Evolutionary conservation across 2,797 vertebrate genomes (phyloP).

Genomic region (Phaenicophaeus curvirostris): DNA sequence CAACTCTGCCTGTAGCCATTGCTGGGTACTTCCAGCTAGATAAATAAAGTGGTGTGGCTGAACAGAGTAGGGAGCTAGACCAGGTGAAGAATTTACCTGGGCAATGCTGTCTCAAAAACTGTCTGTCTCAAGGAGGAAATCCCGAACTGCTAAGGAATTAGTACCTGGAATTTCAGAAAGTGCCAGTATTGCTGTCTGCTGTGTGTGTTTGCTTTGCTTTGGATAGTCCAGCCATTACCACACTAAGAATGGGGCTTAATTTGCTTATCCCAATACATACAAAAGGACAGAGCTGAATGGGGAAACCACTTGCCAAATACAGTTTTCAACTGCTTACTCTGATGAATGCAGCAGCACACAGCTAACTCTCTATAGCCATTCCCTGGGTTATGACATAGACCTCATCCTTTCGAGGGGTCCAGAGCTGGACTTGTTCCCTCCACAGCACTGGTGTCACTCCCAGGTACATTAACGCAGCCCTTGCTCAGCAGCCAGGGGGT

Average conservation of each 20-base stretch:
- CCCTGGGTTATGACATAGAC: not conserved
- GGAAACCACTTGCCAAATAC: constrained; percentile 20
- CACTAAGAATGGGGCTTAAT: constrained; percentile 25
- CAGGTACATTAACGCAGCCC: accelerated
- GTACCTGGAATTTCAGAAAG: not conserved
- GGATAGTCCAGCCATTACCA: not conserved
- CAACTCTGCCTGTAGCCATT: not conserved
- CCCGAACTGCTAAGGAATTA: not conserved
- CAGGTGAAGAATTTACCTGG: not conserved
- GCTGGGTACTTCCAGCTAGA: not conserved
- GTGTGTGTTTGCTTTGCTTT: constrained; percentile 25
- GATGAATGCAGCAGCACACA: not conserved
- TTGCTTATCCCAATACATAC: constrained; percentile 28
- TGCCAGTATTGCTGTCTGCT: not conserved
- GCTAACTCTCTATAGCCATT: not conserved
- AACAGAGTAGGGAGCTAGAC: not conserved
- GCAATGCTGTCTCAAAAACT: not conserved
- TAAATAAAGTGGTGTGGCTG: not conserved
- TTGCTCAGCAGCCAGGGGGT: not conserved
- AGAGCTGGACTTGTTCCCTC: not conserved
- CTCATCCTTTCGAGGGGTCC: not conserved
- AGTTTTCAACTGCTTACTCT: not conserved
- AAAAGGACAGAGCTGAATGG: constrained; percentile 1
- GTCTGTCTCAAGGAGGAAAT: not conserved
- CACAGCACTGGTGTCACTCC: not conserved